Evolutionary conservation across 1,140 invertebrate species (phyloP).

Genomic region (Brachionus koreanus): DNA sequence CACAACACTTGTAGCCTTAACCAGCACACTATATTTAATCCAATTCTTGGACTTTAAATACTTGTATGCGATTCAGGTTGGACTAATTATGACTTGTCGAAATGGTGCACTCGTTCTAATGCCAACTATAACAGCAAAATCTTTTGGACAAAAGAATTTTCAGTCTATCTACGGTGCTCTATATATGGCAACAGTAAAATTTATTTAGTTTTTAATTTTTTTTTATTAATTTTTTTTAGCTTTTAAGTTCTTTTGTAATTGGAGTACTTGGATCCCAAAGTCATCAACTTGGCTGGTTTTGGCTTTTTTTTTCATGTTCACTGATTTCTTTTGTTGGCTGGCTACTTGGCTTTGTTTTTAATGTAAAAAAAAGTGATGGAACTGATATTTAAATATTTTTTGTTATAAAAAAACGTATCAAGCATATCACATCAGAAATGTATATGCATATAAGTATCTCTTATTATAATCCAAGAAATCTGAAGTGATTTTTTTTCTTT

Average conservation of each 20-base stretch:
- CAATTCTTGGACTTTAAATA: neutral
- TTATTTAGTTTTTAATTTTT: neutral
- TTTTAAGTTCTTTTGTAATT: neutral
- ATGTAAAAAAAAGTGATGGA: slow-evolving; percentile 6
- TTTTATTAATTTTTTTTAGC: neutral
- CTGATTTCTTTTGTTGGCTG: slow-evolving; percentile 7
- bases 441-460: neutral
- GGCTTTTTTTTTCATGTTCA: neutral
- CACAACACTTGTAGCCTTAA: neutral
- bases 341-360: neutral
- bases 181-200: neutral
- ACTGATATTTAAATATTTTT: neutral
- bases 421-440: neutral
- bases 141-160: slow-evolving; percentile 33
- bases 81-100: neutral
- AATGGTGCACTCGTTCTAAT: neutral
- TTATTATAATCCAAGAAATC: neutral
- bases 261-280: neutral
- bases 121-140: slow-evolving; percentile 18
- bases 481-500: too few relatives aligned
- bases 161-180: slow-evolving; percentile 7
- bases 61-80: neutral
- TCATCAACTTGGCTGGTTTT: neutral
- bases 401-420: neutral
- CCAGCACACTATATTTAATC: neutral